A percentile compares a stretch with the other conserved stretches of the same genome.
phyloP scores from a whole-genome alignment of 1,140 invertebrate genomes.

The Rhizoglyphus robini region DNA sequence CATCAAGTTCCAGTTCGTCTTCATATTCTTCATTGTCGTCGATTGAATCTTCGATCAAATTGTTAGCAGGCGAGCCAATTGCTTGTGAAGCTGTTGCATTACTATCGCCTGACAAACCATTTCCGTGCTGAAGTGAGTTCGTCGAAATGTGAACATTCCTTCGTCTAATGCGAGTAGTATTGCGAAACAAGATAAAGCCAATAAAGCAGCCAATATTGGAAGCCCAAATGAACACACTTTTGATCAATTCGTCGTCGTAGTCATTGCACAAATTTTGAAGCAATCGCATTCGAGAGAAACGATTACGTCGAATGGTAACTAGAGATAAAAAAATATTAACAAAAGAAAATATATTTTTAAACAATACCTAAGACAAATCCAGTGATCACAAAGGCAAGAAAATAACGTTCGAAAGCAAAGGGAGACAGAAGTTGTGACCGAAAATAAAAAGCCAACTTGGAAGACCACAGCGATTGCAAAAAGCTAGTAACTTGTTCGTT shows the following conservation, averaged over 20 bases:
- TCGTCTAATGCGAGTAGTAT: not conserved
- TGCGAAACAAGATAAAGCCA: not conserved
- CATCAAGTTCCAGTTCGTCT: not conserved
- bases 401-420: not conserved
- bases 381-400: not conserved
- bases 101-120: no score
- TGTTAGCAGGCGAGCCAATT: not conserved
- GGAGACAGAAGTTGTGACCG: not conserved
- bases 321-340: not conserved
- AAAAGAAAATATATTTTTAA: not conserved
- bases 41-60: not conserved
- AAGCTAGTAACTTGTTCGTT: not conserved
- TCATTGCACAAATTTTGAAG: not conserved
- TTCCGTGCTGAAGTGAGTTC: not conserved
- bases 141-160: not conserved
- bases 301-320: not conserved
- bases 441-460: not conserved
- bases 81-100: not conserved
- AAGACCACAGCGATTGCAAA: not conserved
- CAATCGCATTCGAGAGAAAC: not conserved
- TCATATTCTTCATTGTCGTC: not conserved
- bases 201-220: not conserved
- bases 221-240: not conserved
- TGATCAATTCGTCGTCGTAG: not conserved
- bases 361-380: not conserved